phyloP scores from a whole-genome alignment of 2,113 vertebrate genomes.

The Helogale parvula region DNA sequence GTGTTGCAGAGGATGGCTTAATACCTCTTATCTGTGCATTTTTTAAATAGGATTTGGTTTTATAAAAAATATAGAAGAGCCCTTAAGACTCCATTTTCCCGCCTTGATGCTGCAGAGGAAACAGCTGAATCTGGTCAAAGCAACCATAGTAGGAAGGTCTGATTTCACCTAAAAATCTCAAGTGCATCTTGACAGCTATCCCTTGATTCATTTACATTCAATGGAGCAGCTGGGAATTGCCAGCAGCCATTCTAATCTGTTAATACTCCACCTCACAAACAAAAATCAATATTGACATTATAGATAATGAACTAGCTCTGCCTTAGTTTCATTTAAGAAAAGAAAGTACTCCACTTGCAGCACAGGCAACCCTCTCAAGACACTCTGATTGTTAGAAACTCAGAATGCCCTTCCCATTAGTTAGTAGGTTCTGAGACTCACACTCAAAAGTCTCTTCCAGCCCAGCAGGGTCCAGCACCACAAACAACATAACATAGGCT shows the following conservation, averaged over 20 bases:
- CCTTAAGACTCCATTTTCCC: background rate
- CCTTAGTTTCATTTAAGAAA: background rate
- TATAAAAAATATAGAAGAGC: background rate
- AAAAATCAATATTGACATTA: constrained; percentile 66
- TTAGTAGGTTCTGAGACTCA: background rate
- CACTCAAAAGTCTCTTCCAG: background rate
- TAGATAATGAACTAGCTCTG: constrained; percentile 57
- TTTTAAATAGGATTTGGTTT: constrained; percentile 10
- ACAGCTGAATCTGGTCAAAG: background rate
- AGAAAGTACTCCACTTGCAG: background rate
- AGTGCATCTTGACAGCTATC: constrained; percentile 13
- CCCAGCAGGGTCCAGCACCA: background rate
- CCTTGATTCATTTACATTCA: constrained; percentile 55
- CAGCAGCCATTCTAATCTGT: constrained; percentile 57
- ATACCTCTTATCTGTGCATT: background rate
- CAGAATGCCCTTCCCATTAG: background rate
- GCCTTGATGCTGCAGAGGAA: background rate
- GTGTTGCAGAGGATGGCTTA: background rate
- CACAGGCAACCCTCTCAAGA: background rate
- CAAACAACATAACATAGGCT: too few relatives aligned
- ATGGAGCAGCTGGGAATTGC: constrained; percentile 10
- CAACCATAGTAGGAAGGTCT: background rate
- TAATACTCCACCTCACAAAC: constrained; percentile 49
- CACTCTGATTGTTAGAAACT: background rate
- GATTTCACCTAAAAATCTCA: constrained; percentile 34